Base-by-base conservation (phyloP, 2,797 vertebrate genomes). In the Myotis vivesi region DNA sequence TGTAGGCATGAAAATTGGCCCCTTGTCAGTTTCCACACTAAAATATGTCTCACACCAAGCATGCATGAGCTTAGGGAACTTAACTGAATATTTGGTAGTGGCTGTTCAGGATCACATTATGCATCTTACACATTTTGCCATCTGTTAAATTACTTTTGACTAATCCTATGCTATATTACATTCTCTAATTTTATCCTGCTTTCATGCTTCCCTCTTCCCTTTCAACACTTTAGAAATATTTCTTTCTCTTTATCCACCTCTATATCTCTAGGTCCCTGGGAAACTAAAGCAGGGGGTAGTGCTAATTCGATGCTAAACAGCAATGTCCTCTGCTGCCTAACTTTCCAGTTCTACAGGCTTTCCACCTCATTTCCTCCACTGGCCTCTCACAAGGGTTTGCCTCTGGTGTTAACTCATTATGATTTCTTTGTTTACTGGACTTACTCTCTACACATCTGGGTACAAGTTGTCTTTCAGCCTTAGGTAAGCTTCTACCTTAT, bases 401-500 rank as follows among this genome's bases (percentile, higher is more conserved):
- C 64, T 83, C 71, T 86, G 23, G 49, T 6, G 16, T 57, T 85
- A 88, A 89, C 8, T 57, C 3, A 49, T 88, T 20, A 33, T 38
- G 23, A 89, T 76, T 84, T 55, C 9, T 89, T 72, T 72, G 19
- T 72, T 92, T 75, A 72, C 30, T 44, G 83, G 55, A 87, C 49
- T 92, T 41, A 59, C 0, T 73, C 68, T 91, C 55, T 68, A 57
- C 25, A 76, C 22, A 88, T 30, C 33, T 87, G 30, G 38, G 12
- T 59, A 38, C 25, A 80, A 71, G 64, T 44, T 89, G 8, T 87
- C 64, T 88, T 82, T 91, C 51, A 77, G 80, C 57, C 46, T 95
- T 83, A 71, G 84, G 92, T 91, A 94, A 92, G 80, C 2, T 57
- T 87, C 53, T 38, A 55, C 33, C 15, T 73, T 71, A 76, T 73